Base-by-base conservation (phyloP, 2,113 vertebrate genomes). In the Osmerus eperlanus region DNA sequence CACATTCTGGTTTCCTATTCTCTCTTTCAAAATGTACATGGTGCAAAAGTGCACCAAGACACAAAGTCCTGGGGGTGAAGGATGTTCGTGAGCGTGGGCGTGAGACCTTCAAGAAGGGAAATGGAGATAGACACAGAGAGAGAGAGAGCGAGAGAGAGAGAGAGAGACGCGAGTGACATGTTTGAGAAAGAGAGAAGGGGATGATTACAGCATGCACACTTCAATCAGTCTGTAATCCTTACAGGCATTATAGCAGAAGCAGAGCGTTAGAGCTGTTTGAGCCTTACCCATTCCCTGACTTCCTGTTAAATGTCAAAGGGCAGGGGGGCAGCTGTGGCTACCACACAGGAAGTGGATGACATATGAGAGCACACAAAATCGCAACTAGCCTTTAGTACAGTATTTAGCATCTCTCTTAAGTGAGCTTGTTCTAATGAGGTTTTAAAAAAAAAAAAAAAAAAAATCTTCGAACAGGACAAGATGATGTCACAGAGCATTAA, bases 321-420 rank as follows among this genome's bases (percentile, higher is more conserved):
- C 54, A 58, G 41, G 60, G 52, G 79, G 61, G 66, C 71, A 75
- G 69, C 72, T 79, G 71, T 58, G 66, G 66, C 55, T 60, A 47
- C 68, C 62, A 68, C 77, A 74, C 77, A 79, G 79, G 82, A 84
- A 77, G 61, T 79, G 74, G 69, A 69, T 73, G 68, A 74, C 77
- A 82, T 76, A 11, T 28, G 25, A 19, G 3, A 11, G 55, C 55
- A 11, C 41, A 47, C 41, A 47, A 4, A 12, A 47, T 9, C 41
- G 9, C 41, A 47, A 47, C 41, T 47, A 47, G 41, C 41, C 41
- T 47, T 47, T 47, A 47, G 41, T 11, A 47, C 41, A 47, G 41
- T 47, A 47, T 11, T 9, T 47, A 12, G 41, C 41, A 47, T 47
- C 9, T 47, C 41, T 47, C 41, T 47, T 0, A 11, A 47, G 41